phyloP scores from a whole-genome alignment of 2,797 vertebrate species.

The Schizothorax lantsangensis region DNA sequence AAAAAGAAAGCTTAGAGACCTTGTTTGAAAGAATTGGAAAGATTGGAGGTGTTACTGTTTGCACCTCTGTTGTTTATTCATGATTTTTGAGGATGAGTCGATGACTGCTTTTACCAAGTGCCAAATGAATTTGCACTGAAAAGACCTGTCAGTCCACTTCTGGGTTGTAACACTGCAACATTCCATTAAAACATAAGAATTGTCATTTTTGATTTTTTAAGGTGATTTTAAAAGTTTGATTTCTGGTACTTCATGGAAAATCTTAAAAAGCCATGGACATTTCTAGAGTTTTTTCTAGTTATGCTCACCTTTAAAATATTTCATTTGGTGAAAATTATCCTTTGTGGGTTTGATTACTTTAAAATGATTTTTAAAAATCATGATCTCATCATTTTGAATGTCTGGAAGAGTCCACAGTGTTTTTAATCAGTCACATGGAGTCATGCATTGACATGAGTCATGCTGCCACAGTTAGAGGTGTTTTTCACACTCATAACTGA shows the following conservation, averaged over 20 bases:
- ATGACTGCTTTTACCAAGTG: not conserved
- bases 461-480: constrained; percentile 22
- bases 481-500: constrained; percentile 43
- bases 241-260: not conserved
- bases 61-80: not conserved
- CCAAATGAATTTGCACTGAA: not conserved
- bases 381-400: not conserved
- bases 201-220: not conserved
- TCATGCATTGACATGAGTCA: constrained; percentile 30
- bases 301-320: not conserved
- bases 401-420: not conserved
- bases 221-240: not conserved
- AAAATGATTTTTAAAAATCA: not conserved
- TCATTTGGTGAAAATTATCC: not conserved
- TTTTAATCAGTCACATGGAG: constrained; percentile 19
- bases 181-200: not conserved
- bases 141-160: not conserved
- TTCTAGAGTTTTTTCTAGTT: not conserved
- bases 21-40: not conserved
- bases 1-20: not conserved
- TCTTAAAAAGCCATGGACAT: not conserved
- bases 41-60: not conserved
- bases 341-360: not conserved
- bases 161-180: not conserved
- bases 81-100: not conserved